Conservation (phyloP, 2,113 vertebrate species). For the Synodontis membranacea region DNA sequence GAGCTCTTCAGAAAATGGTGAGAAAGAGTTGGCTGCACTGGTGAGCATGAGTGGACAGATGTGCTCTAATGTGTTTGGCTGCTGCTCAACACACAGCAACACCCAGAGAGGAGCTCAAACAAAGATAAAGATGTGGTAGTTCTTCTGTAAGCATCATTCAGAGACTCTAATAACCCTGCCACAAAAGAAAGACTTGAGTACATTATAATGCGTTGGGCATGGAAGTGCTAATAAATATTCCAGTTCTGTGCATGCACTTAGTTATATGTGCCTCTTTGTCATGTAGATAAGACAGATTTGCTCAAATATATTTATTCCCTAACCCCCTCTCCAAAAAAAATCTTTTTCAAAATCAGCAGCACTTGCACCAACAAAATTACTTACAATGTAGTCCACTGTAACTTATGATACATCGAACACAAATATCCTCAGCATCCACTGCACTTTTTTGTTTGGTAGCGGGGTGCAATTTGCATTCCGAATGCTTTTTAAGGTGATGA, state of each 20-base stretch:
- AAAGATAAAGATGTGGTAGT: conserved; percentile 56
- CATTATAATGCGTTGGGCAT: conserved; percentile 42
- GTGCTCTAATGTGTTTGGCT: conserved; percentile 62
- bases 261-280: conserved; percentile 19
- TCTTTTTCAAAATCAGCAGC: conserved; percentile 80
- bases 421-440: conserved; percentile 88
- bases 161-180: conserved; percentile 49
- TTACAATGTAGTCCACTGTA: conserved; percentile 89
- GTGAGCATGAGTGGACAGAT: conserved; percentile 57
- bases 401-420: conserved; percentile 90
- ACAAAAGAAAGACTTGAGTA: conserved; percentile 44
- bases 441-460: conserved; percentile 84
- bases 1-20: conserved; percentile 58
- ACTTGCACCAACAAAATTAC: conserved; percentile 88
- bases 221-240: conserved; percentile 37
- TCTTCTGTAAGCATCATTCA: conserved; percentile 57
- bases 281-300: conserved; percentile 28
- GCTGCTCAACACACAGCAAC: conserved; percentile 55
- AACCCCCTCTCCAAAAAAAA: neutral
- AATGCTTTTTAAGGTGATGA: conserved; percentile 88
- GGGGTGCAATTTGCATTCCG: conserved; percentile 84
- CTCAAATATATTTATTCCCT: conserved; percentile 16
- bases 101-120: conserved; percentile 57
- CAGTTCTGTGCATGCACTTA: conserved; percentile 29
- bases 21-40: conserved; percentile 55